phyloP scores from a whole-genome alignment of 2,113 vertebrate genomes.

The Lophotis ruficrista region DNA sequence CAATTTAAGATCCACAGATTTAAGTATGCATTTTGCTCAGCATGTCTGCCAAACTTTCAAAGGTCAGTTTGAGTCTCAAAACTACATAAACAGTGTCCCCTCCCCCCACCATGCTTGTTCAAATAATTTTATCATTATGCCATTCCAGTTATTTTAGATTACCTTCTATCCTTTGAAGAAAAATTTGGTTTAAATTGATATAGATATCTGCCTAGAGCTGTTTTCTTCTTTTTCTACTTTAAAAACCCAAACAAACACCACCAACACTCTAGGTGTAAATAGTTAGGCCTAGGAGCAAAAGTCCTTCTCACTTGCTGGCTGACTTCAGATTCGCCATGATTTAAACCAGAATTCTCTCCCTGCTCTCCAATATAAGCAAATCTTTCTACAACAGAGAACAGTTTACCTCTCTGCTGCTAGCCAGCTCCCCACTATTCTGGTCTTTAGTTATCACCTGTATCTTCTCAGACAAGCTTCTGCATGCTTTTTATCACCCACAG shows the following conservation, averaged over 20 bases:
- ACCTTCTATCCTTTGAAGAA: background rate
- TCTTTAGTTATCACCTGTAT: background rate
- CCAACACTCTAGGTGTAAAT: background rate
- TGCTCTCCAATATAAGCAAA: background rate
- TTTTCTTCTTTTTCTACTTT: background rate
- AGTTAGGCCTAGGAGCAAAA: background rate
- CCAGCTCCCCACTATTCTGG: background rate
- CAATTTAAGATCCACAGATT: background rate
- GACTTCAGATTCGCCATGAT: background rate
- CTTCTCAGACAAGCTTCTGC: background rate
- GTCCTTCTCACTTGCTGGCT: fast-evolving
- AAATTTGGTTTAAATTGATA: background rate
- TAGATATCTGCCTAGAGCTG: background rate
- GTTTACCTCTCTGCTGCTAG: background rate
- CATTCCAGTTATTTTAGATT: background rate
- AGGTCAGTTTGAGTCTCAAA: background rate
- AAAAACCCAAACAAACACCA: background rate
- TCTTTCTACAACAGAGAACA: background rate
- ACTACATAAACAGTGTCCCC: background rate
- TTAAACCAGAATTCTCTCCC: background rate
- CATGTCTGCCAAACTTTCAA: background rate
- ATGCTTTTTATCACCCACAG: background rate
- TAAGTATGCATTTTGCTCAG: background rate
- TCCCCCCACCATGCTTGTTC: background rate
- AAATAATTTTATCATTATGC: background rate